Base-by-base conservation (phyloP, 2,797 vertebrate species). In the Champsocephalus gunnari region DNA sequence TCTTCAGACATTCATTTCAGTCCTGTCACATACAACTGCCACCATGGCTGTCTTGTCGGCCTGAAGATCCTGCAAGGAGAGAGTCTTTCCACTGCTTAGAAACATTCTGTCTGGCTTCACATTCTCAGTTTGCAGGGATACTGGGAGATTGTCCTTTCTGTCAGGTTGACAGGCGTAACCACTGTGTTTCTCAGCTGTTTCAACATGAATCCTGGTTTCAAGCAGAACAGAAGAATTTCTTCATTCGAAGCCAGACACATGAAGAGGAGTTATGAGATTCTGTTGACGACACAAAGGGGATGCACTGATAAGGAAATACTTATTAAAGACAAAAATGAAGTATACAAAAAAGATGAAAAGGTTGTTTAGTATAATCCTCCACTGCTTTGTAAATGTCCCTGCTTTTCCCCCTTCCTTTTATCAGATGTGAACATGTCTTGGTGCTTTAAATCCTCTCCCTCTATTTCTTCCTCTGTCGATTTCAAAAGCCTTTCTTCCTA, bases 371-470 rank as follows among this genome's bases (percentile, higher is more conserved):
- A 84, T 85, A 68, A 84, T 65, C 58, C 66, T 66, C 44, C 12
- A 75, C 72, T 66, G 59, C 69, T 79, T 66, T 74, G 59, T 71
- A 77, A 82, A 87, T 70, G 77, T 77, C 74, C 69, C 60, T 78
- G 53, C 24, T 82, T 74, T 75, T 9, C 1, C 34, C 34, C 34
- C 34, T 9, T 38, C 8, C 34, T 38, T 38, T 88, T 76, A 89
- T 91, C 86, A 82, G 73, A 88, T 86, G 66, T 12, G 4, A 71
- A 79, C 70, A 84, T 61, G 68, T 75, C 68, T 82, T 44, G 38
- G 44, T 43, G 64, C 48, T 68, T 73, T 21, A 43, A 63, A 82
- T 70, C 79, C 57, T 72, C 13, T 65, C 51, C 57, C 13, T 38
- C 9, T 12, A 2, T 73, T 53, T 74, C 47, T 71, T 51, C 56